phyloP scores from a whole-genome alignment of 1,140 invertebrate genomes.

The Pomacea maculata region DNA sequence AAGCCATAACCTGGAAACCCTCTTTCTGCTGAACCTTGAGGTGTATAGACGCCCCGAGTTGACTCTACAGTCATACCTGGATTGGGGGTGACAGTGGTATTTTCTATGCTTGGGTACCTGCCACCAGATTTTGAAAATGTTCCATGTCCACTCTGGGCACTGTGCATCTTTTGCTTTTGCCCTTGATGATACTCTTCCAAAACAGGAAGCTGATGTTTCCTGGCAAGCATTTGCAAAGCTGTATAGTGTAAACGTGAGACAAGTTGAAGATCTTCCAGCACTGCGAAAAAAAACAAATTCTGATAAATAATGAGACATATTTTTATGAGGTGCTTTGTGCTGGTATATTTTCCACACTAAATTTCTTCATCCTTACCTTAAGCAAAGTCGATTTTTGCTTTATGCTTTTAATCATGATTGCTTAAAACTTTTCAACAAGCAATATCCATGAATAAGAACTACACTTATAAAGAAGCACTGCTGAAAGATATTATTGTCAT shows the following conservation, averaged over 20 bases:
- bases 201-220: conserved; percentile 38
- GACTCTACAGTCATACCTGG: conserved; percentile 8
- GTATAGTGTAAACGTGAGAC: conserved; percentile 47
- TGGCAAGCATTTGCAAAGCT: conserved; percentile 37
- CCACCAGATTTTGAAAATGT: conserved; percentile 11
- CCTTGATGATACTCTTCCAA: conserved; percentile 30
- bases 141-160: conserved; percentile 10
- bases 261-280: conserved; percentile 53
- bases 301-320: neutral
- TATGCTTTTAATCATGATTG: no score
- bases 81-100: neutral
- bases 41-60: conserved; percentile 12
- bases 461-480: no score
- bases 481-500: no score
- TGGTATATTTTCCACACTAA: no score
- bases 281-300: conserved; percentile 32
- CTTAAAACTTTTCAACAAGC: no score
- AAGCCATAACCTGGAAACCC: conserved; percentile 21
- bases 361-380: no score
- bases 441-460: no score
- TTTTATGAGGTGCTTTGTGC: no score
- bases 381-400: no score
- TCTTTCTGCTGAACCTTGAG: conserved; percentile 1
- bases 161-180: conserved; percentile 20
- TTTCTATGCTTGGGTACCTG: conserved; percentile 28